Evolutionary conservation across 1,140 invertebrate species (phyloP).

Genomic region (Lepidotrigona ventralis): DNA sequence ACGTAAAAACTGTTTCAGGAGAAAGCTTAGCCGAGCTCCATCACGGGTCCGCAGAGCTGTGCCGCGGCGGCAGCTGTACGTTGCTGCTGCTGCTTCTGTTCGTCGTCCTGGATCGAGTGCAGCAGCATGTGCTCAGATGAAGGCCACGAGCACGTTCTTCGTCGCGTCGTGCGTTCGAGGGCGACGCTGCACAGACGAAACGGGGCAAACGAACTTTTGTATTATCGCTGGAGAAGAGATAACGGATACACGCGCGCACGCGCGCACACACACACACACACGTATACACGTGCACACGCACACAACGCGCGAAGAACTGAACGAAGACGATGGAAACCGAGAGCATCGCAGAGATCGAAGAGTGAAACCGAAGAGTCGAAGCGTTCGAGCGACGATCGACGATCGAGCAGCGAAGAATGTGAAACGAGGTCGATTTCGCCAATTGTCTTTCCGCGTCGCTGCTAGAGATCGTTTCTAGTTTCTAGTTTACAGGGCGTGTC

Average conservation of each 20-base stretch:
- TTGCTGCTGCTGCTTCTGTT: conserved; percentile 57
- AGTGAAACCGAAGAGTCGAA: not conserved
- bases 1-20: conserved; percentile 78
- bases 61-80: conserved; percentile 43
- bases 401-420: not conserved
- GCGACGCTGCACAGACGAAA: not conserved
- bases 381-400: not conserved
- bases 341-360: not conserved
- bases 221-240: conserved; percentile 32
- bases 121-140: conserved; percentile 65
- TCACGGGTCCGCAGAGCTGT: conserved; percentile 74
- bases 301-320: not conserved
- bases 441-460: conserved; percentile 37
- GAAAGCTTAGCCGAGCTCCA: conserved; percentile 84
- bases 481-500: not conserved
- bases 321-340: not conserved
- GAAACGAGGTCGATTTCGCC: conserved; percentile 17
- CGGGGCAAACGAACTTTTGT: conserved; percentile 51
- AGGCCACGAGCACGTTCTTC: conserved; percentile 44
- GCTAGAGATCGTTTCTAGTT: not conserved
- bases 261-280: too few relatives aligned
- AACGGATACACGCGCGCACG: too few relatives aligned
- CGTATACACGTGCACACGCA: not conserved
- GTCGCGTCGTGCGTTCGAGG: not conserved
- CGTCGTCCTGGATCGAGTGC: conserved; percentile 39